Conservation (phyloP, 2,888 invertebrate genomes). For the Panopea generosa region DNA sequence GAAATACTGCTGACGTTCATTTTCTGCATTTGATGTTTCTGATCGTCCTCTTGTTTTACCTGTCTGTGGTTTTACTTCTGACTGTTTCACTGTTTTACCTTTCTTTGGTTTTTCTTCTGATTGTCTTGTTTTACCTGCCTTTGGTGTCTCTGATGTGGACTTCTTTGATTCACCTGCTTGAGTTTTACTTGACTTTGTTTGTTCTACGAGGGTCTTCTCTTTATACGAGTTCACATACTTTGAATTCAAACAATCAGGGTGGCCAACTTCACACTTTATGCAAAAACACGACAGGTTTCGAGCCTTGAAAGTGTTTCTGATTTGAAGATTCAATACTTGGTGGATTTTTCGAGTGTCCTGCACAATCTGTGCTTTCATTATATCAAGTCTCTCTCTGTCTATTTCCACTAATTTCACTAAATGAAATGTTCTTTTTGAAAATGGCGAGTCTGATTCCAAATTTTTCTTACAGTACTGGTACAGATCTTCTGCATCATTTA, state of each 20-base stretch:
- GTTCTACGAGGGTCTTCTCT: constrained; percentile 31
- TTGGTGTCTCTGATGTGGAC: constrained; percentile 31
- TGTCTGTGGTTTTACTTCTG: constrained; percentile 18
- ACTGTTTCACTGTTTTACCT: constrained; percentile 29
- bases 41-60: constrained; percentile 4
- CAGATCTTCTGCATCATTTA: constrained; percentile 33
- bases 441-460: constrained; percentile 21
- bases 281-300: constrained; percentile 41
- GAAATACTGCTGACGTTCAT: constrained; percentile 41
- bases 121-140: constrained; percentile 24
- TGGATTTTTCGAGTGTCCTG: constrained; percentile 34
- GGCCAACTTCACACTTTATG: constrained; percentile 28
- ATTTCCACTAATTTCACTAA: constrained; percentile 31
- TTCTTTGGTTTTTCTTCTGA: constrained; percentile 20
- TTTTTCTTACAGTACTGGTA: constrained; percentile 32
- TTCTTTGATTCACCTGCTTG: constrained; percentile 36
- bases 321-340: constrained; percentile 23
- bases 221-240: constrained; percentile 40
- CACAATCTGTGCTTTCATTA: constrained; percentile 22
- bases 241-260: constrained; percentile 35
- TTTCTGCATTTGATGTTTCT: constrained; percentile 32
- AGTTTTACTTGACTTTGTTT: constrained; percentile 29
- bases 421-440: constrained; percentile 34
- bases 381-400: constrained; percentile 28
- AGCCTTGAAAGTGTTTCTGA: constrained; percentile 10